Conservation (phyloP, 2,113 vertebrate genomes). For the Grus americana region DNA sequence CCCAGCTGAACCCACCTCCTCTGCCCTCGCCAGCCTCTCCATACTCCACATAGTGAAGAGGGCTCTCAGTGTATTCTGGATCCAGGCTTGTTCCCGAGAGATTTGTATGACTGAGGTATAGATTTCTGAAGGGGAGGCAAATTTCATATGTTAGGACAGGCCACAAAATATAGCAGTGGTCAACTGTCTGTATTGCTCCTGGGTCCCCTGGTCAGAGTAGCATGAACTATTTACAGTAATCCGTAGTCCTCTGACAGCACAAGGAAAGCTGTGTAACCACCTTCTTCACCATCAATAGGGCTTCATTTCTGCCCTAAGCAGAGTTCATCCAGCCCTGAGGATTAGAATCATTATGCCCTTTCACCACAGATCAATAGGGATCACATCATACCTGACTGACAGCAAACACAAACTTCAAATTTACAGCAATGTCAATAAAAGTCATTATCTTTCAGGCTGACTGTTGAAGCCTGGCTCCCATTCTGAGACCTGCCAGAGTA, state of each 20-base stretch:
- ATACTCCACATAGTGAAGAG: slow-evolving; percentile 35
- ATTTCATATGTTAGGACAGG: slow-evolving; percentile 49
- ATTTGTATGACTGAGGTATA: slow-evolving; percentile 45
- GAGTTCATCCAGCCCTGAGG: neutral
- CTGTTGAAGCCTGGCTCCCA: neutral
- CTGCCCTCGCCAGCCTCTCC: slow-evolving; percentile 35
- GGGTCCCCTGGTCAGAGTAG: neutral
- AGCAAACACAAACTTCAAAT: neutral
- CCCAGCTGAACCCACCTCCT: slow-evolving; percentile 38
- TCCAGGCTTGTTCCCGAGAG: slow-evolving; percentile 23
- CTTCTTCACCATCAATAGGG: neutral
- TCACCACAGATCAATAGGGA: neutral
- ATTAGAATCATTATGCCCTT: neutral
- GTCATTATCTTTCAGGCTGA: neutral
- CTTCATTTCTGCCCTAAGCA: neutral
- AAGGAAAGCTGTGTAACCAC: neutral
- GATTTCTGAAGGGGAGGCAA: slow-evolving; percentile 54
- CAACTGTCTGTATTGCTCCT: neutral
- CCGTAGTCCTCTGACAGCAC: neutral
- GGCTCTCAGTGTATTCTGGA: slow-evolving; percentile 25
- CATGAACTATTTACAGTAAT: neutral
- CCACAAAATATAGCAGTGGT: slow-evolving; percentile 26
- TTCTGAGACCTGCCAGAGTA: neutral
- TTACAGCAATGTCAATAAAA: neutral
- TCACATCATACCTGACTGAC: neutral